Evolutionary conservation across 2,888 invertebrate species (phyloP), one percentile per base, ranked within the genome.

Genomic region (Baccha elongata): DNA sequence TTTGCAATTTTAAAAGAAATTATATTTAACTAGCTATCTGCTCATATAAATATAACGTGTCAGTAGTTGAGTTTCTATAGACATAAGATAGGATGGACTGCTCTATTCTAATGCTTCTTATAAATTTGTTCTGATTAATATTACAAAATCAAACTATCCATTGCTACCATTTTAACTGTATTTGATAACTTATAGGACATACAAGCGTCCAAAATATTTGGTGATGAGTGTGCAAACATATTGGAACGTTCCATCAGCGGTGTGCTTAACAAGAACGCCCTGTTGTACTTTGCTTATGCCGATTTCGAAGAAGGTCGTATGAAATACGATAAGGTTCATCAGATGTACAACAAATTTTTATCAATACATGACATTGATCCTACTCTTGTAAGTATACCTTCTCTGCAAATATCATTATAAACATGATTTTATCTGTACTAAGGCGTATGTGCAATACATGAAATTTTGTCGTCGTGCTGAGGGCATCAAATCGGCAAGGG

Each of bases 401-500:
- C 0, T 6, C 17, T 52, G 11, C 3, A 11, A 7, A 8, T 32
- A 17, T 50, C 11, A 11, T 15, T 13, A 62, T 17, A 26, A 67
- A 26, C 68, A 32, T 44, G 19, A 11, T 64, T 42, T 13, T 62
- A 17, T 62, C 55, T 72, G n/a, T 50, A 88, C 88, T 6, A 87
- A 97, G 94, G 97, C 97, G 0, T 99, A 97, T 89, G 97, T 99
- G 13, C 99, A 99, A 89, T 98, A 99, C 89, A 99, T 99, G 99
- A 98, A 99, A 92, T 99, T 99, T 90, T 96, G 98, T 0, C 92
- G 99, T 11, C 92, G 99, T 58, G 98, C 99, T 0, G 99, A 99
- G 90, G 99, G 99, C 21, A 99, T 99, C 85, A 99, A 99, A 91
- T 96, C 98, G 0, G 99, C 99, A 0, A 92, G 99, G 87, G 94